Evolutionary conservation across 92 coral and sea anemone genomes (phyloP).

Genomic region (Zoanthus sansibaricus): DNA sequence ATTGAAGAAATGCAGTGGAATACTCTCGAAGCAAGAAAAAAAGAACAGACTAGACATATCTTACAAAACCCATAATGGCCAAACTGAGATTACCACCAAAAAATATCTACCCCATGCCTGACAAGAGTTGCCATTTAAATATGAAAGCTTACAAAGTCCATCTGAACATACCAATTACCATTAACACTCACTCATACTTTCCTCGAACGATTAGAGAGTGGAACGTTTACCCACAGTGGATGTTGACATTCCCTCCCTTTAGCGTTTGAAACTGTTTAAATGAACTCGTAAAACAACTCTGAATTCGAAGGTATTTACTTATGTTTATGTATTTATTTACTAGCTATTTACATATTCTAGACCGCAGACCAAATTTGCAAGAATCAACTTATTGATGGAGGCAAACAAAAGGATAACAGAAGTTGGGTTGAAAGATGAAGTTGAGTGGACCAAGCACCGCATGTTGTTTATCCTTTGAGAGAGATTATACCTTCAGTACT

Average conservation of each 20-base stretch:
- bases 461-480: not conserved
- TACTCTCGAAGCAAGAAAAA: no score
- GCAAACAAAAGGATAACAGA: not conserved
- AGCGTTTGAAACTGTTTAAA: not conserved
- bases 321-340: no score
- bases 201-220: not conserved
- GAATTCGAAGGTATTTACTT: no score
- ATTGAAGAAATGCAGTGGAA: no score
- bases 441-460: not conserved
- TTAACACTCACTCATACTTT: not conserved
- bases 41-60: no score
- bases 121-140: not conserved
- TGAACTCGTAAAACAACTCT: not conserved
- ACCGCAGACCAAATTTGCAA: no score
- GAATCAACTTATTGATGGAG: no score
- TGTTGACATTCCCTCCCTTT: not conserved
- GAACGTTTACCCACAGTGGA: not conserved
- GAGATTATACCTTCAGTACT: not conserved
- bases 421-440: not conserved
- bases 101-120: not conserved
- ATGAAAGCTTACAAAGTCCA: not conserved
- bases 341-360: no score
- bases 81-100: no score
- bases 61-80: no score
- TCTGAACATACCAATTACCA: not conserved